Conservation (phyloP, 1,140 invertebrate species). For the Aradophagus sp. region DNA sequence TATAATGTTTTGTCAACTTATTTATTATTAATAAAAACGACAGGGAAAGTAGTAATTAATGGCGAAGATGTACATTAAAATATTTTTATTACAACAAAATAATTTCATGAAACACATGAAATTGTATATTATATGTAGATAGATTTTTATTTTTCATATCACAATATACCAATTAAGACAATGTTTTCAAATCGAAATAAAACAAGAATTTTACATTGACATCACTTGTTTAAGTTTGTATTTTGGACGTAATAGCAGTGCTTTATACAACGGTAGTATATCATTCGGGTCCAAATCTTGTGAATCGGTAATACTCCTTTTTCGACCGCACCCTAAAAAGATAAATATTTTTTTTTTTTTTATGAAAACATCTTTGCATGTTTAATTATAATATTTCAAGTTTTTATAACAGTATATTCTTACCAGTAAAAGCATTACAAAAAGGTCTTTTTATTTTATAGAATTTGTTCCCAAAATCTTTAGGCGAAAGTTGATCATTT, state of each 20-base stretch:
- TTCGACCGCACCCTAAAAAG: slow-evolving; percentile 28
- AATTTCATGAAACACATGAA: too few species aligned
- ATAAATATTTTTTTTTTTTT: too few species aligned
- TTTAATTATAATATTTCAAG: too few species aligned
- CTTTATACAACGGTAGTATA: slow-evolving; percentile 30
- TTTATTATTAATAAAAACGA: slow-evolving; percentile 1
- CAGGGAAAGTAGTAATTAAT: slow-evolving; percentile 1
- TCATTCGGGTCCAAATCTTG: slow-evolving; percentile 13
- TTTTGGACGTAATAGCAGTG: slow-evolving; percentile 18
- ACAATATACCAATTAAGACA: neutral
- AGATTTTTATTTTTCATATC: too few species aligned
- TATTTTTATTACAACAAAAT: slow-evolving; percentile 15
- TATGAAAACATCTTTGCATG: too few species aligned
- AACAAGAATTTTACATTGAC: neutral
- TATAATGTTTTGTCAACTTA: slow-evolving; percentile 25
- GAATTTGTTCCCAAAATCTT: too few species aligned
- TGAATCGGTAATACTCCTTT: slow-evolving; percentile 17
- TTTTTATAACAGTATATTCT: too few species aligned
- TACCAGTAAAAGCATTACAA: too few species aligned
- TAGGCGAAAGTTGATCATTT: too few species aligned
- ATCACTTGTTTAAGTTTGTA: slow-evolving; percentile 5
- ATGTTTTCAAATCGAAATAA: neutral
- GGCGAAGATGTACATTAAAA: neutral
- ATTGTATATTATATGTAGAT: too few species aligned
- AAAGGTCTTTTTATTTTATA: too few species aligned